Evolutionary conservation across 2,113 vertebrate species (phyloP).

Genomic region (Nesogale talazaci): DNA sequence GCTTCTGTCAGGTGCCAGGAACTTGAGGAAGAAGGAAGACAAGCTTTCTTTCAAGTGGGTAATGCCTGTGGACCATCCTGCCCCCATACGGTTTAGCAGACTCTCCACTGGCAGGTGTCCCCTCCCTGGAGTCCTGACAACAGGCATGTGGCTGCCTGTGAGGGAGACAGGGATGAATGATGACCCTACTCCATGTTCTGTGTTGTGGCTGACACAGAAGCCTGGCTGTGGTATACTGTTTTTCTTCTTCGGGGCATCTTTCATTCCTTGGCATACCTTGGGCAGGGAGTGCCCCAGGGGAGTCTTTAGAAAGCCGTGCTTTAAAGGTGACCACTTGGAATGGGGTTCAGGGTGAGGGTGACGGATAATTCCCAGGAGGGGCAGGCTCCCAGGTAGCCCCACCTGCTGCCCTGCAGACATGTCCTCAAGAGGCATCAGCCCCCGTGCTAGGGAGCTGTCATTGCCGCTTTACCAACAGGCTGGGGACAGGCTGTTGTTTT

Average conservation of each 20-base stretch:
- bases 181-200: no score
- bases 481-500: constrained; percentile 32
- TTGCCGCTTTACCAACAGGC: constrained; percentile 31
- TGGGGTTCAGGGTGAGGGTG: not conserved
- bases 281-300: not conserved
- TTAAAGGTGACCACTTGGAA: not conserved
- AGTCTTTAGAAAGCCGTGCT: not conserved
- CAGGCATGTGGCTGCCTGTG: not conserved
- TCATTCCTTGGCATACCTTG: not conserved
- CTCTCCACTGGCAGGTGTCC: not conserved
- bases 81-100: not conserved
- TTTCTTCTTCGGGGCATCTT: not conserved
- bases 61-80: not conserved
- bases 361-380: not conserved
- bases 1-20: no score
- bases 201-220: not conserved
- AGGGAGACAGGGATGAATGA: not conserved
- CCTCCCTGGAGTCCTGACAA: constrained; percentile 3
- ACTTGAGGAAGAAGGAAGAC: no score
- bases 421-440: not conserved
- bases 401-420: rapidly evolving
- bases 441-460: not conserved
- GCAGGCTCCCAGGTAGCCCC: not conserved
- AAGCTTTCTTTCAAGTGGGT: no score
- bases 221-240: not conserved